Base-by-base conservation (phyloP, 2,888 invertebrate species). In the Caenorhabditis afra region DNA sequence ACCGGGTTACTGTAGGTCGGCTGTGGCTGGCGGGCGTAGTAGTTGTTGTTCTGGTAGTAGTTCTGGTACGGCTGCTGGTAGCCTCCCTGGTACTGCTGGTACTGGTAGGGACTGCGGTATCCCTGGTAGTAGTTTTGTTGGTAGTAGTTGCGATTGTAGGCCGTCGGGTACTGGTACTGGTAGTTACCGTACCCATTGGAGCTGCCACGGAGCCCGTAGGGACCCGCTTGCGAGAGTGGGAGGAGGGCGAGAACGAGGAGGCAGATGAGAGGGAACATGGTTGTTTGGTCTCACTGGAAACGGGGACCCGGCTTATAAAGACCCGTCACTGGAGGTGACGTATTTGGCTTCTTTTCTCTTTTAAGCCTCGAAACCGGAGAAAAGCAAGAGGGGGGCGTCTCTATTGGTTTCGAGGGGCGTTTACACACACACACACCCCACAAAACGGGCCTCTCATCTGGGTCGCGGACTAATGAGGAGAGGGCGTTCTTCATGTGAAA, bases 121-220 rank as follows among this genome's bases (percentile, higher is more conserved):
- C 62, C 62, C 47, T 70, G 73, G 22, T 62, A 71, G 44, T 70
- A 61, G 61, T 61, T 53, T 45, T 70, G 61, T 7, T 18, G 52
- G 18, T 66, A 47, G 18, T 71, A 62, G 16, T 57, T 39, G 1
- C 39, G 67, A 22, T 68, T 68, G 59, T 59, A 67, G 23, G 20
- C 20, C 8, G 66, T 47, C 5, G 66, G 55, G 29, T 57, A 57
- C 23, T 58, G 58, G 29, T 58, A 62, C 20, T 44, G 44, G 44
- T 59, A 44, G 52, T 55, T 53, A 3, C 47, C 35, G 41, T 53
- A 37, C 12, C 44, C 18, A n/a, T 62, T 44, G 44, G 49, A 57
- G 14, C 29, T 7, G 4, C 18, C 22, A 7, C 49, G 10, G 4
- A 49, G 14, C 3, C 57, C 64, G 35, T 71, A 57, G 11, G 55